Conservation (phyloP, 2,113 vertebrate species). For the Caloenas nicobarica region DNA sequence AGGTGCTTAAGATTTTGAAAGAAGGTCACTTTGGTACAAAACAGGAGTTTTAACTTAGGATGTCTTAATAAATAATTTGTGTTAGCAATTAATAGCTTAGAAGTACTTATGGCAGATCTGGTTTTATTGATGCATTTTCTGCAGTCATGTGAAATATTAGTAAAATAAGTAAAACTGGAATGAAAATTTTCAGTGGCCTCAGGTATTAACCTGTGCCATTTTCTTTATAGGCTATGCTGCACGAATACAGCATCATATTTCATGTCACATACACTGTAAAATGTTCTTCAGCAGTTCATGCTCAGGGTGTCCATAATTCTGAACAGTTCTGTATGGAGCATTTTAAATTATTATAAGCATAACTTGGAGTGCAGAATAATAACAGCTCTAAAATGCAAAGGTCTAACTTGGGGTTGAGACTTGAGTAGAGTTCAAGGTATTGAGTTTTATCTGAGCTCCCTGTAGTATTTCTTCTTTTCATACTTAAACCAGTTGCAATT, state of each 20-base stretch:
- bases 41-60: background rate
- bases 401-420: conserved; percentile 8
- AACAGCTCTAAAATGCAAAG: conserved; percentile 4
- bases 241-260: conserved; percentile 24
- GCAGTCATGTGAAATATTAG: background rate
- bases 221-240: background rate
- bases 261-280: background rate
- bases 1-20: background rate
- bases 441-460: conserved; percentile 2
- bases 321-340: background rate
- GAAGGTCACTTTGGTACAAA: background rate
- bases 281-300: background rate
- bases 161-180: background rate
- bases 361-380: conserved; percentile 11
- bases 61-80: background rate
- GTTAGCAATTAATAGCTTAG: background rate
- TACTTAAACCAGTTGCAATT: conserved; percentile 45
- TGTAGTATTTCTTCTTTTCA: conserved; percentile 31
- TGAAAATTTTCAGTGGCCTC: background rate
- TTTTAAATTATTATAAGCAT: conserved; percentile 31
- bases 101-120: background rate
- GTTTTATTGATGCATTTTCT: background rate
- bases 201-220: background rate
- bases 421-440: conserved; percentile 29
- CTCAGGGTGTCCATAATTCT: conserved; percentile 3